Conservation (phyloP, 2,113 vertebrate species). For the Anhinga anhinga region DNA sequence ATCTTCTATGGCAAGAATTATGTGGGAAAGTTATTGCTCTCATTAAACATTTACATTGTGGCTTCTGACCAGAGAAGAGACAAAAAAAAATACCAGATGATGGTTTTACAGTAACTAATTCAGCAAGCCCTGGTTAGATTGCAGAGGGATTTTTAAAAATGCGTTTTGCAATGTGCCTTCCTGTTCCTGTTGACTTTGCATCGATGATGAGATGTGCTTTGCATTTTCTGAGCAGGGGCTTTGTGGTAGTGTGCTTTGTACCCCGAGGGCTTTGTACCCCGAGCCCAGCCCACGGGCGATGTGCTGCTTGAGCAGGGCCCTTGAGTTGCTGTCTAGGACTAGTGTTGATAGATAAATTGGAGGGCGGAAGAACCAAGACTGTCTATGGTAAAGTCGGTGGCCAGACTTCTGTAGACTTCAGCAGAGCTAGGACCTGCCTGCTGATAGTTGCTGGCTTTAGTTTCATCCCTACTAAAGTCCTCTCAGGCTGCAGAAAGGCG, state of each 20-base stretch:
- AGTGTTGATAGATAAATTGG: no score
- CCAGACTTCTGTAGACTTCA: neutral
- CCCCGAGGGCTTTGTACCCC: neutral
- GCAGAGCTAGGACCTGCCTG: neutral
- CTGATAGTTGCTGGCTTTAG: neutral
- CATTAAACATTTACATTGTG: neutral
- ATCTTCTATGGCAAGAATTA: neutral
- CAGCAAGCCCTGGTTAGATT: neutral
- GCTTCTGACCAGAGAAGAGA: neutral
- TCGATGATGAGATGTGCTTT: neutral
- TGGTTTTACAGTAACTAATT: neutral
- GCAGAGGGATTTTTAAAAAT: neutral
- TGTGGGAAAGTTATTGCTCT: neutral
- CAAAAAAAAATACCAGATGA: neutral
- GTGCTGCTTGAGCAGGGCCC: neutral
- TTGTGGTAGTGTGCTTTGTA: neutral
- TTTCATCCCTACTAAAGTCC: neutral
- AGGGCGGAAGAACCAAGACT: neutral
- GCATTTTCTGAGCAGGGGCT: neutral
- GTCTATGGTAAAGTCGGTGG: neutral
- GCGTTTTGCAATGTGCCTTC: neutral
- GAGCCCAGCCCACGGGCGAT: neutral
- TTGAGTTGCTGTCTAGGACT: neutral
- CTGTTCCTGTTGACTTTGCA: neutral
- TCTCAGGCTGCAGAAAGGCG: neutral